Evolutionary conservation across 1,140 invertebrate species (phyloP).

Genomic region (Phortica variegata): DNA sequence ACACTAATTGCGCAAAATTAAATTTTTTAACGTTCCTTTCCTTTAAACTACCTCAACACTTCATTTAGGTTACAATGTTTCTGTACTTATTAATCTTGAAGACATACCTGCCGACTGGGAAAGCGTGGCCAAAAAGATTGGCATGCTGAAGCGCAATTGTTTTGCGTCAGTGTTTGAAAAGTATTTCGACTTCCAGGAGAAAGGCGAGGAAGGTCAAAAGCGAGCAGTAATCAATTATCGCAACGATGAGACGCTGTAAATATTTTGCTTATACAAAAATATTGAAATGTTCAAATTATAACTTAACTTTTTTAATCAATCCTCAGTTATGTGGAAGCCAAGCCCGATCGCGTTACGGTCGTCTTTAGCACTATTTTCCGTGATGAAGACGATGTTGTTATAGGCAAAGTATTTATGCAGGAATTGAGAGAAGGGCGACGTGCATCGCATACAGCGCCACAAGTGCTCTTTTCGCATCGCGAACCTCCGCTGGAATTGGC

Average conservation of each 20-base stretch:
- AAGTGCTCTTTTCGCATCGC: slow-evolving; percentile 90
- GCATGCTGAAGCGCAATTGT: slow-evolving; percentile 95
- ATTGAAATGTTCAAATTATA: not conserved
- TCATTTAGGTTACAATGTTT: slow-evolving; percentile 94
- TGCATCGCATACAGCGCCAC: slow-evolving; percentile 92
- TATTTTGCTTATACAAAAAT: slow-evolving; percentile 24
- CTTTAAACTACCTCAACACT: too few species aligned
- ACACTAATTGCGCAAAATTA: not conserved
- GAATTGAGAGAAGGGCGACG: slow-evolving; percentile 97
- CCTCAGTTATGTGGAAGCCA: slow-evolving; percentile 91
- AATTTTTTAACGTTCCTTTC: slow-evolving; percentile 9
- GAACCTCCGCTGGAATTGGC: slow-evolving; percentile 95
- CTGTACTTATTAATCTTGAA: slow-evolving; percentile 90
- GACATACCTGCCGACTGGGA: slow-evolving; percentile 90
- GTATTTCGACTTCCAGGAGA: slow-evolving; percentile 98
- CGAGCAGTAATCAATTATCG: slow-evolving; percentile 97
- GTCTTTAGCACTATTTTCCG: slow-evolving; percentile 99
- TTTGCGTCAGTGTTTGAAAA: slow-evolving; percentile 99
- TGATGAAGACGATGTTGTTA: slow-evolving; percentile 96
- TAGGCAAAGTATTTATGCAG: slow-evolving; percentile 99
- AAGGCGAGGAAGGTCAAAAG: slow-evolving; percentile 85
- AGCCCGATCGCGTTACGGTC: slow-evolving; percentile 96
- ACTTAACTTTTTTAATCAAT: not conserved
- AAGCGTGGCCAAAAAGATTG: slow-evolving; percentile 85
- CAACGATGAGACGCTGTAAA: slow-evolving; percentile 98